Base-by-base conservation (phyloP, 2,888 invertebrate genomes). In the Limnephilus rhombicus region DNA sequence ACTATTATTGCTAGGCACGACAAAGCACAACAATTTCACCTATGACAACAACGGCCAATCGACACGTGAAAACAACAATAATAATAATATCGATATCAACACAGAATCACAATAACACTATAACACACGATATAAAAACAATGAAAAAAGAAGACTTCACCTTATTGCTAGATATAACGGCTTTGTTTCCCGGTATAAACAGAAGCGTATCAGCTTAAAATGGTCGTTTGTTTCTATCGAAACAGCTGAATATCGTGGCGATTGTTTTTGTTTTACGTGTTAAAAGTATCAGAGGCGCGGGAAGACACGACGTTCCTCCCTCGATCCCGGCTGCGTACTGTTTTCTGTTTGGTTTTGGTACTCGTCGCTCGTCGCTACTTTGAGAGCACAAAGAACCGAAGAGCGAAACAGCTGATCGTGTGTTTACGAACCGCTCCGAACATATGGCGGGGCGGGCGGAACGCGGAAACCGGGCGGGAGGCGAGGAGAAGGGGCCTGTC, bases 361-460 rank as follows among this genome's bases (percentile, higher is more conserved):
- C 24, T 68, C 24, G 45, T 86, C 29, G 53, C 24, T 68, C 24
- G 45, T 86, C 29, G 53, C 87, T 29, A 91, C 89, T 83, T 89
- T 68, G 37, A 45, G 80, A 31, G 89, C 91, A 91, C 89, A 91
- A 89, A 91, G 91, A 91, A 91, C 89, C 91, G 81, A 85, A 89
- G 83, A 29, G 15, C 90, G 53, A 53, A 91, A 91, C 91, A 91
- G 91, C 91, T 91, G 91, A 91, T 91, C 91, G 91, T 91, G 89
- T 91, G 91, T 91, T 91, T 91, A 91, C 91, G 91, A 88, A 88
- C 80, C 53, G 91, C 24, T 80, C 91, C 87, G 87, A 91, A 89
- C 91, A 83, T 83, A 80, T 90, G 90, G 53, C 37, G 80, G 34
- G 53, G 80, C n/a, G 18, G n/a, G 90, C 24, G 82, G 80, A 41